Evolutionary conservation across 2,888 invertebrate species (phyloP), one percentile per base, ranked within the genome.

Genomic region (Calameuta pallipes): DNA sequence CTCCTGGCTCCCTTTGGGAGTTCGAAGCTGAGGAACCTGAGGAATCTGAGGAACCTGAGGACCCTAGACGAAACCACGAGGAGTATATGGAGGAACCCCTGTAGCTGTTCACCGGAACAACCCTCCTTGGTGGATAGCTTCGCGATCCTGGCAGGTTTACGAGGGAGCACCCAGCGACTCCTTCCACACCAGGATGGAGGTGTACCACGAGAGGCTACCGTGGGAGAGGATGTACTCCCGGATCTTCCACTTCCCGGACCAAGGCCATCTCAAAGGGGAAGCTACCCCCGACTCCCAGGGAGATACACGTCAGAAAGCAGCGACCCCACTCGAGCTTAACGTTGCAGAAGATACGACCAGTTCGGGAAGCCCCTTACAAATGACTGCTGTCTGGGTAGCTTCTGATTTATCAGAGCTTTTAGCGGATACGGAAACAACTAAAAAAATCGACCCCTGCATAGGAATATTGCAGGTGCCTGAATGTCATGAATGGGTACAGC

Each of bases 381-480:
- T 86, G 89, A 87, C 88, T 85, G 88, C 86, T 78, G 80, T 82
- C 82, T 84, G 83, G 84, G 84, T 85, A 85, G 86, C 86, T 86
- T 86, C 85, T 91, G 91, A 91, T 91, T 91, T 91, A 91, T 91
- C 89, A 87, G 85, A 86, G 91, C 91, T 91, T 91, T 91, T 91
- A 91, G 90, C 88, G 84, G 56, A 56, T 83, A 87, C 84, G 80
- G 83, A 85, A 70, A 75, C 33, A 76, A 80, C 74, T 70, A 77
- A 87, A 87, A 89, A 89, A 85, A 79, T 71, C 79, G 80, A 84
- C 81, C 85, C 84, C 82, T 81, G 82, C 78, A 68, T 69, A 37
- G 34, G 69, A 41, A 75, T 75, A 34, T 75, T 56, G 56, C 56
- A 56, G 56, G 56, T 56, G 56, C 56, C 15, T 9, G 56, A 56